Evolutionary conservation across 2,113 vertebrate genomes (phyloP), one percentile per base, ranked within the genome.

Genomic region (Raphicerus campestris): DNA sequence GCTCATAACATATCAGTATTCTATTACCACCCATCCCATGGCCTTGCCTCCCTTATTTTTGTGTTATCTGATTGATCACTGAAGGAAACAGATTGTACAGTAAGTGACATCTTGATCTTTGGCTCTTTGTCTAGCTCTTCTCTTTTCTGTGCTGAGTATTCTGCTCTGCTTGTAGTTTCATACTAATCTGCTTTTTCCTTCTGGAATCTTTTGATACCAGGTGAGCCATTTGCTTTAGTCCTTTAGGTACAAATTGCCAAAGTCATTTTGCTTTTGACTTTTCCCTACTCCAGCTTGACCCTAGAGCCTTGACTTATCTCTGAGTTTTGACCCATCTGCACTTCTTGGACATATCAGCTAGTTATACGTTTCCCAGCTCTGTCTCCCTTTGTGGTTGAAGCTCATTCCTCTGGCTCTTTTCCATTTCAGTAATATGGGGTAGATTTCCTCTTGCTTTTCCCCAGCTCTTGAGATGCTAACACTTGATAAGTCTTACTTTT

Each of bases 281-380:
- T 81, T 53, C 20, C n/a, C 32, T 63, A 17, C 60, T 82, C 24
- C 28, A 91, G 30, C 10, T 15, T 53, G 22, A 30, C 51, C 15
- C 20, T 78, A 42, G n/a, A 83, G 58, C 6, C 58, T 91, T 55
- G 51, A 85, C 32, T 80, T 85, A 30, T 42, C 60, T 92, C 55
- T n/a, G n/a, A 86, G 51, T 87, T 96, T 97, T 81, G 78, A 94
- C 30, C 28, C 14, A 77, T 94, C 47, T 92, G 30, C 77, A 81
- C 4, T 60, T 87, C 45, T 94, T 81, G 47, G 75, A 70, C 15
- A 11, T 93, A 53, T 39, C 45, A 83, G 15, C 51, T 89, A 42
- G 60, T 51, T 75, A 51, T 87, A 45, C 81, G 85, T 73, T 90
- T n/a, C 17, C 24, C 7, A 77, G 39, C 24, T 75, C 58, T 49